A percentile compares a stretch with the other conserved stretches of the same genome.
Conservation (phyloP, 2,113 vertebrate genomes). For the Ariopsis seemanni region DNA sequence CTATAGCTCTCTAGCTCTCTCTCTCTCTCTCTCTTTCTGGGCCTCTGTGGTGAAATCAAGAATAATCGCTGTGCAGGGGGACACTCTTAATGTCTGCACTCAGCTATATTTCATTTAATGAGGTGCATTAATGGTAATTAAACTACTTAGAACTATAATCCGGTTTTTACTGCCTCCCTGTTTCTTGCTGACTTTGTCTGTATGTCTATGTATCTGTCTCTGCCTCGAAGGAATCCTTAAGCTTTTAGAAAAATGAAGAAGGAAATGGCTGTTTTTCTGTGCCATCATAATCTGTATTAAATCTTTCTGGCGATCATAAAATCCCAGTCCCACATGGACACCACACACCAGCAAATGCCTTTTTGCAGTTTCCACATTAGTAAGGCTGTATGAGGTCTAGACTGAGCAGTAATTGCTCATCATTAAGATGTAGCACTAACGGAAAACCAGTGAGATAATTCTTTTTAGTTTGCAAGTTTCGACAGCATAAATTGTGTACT, state of each 20-base stretch:
- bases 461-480: constrained; percentile 29
- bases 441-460: constrained; percentile 17
- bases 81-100: constrained; percentile 75
- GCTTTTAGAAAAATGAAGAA: constrained; percentile 9
- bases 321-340: constrained; percentile 29
- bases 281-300: constrained; percentile 41
- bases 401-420: constrained; percentile 36
- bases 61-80: constrained; percentile 73
- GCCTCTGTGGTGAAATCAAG: constrained; percentile 76
- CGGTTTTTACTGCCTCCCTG: constrained; percentile 73
- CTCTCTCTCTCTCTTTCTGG: constrained; percentile 22
- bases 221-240: constrained; percentile 24
- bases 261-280: constrained; percentile 17
- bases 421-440: constrained; percentile 29
- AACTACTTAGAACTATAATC: constrained; percentile 78
- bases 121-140: constrained; percentile 79
- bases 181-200: constrained; percentile 27
- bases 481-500: constrained; percentile 20
- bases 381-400: constrained; percentile 40
- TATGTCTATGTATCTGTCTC: constrained; percentile 20
- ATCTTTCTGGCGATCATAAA: constrained; percentile 33
- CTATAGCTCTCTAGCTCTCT: constrained; percentile 50
- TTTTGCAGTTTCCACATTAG: constrained; percentile 27
- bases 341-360: constrained; percentile 10
- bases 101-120: constrained; percentile 79